A percentile compares a stretch with the other conserved stretches of the same genome.
Conservation (phyloP, 2,888 invertebrate species). For the Cerastis leucographa region DNA sequence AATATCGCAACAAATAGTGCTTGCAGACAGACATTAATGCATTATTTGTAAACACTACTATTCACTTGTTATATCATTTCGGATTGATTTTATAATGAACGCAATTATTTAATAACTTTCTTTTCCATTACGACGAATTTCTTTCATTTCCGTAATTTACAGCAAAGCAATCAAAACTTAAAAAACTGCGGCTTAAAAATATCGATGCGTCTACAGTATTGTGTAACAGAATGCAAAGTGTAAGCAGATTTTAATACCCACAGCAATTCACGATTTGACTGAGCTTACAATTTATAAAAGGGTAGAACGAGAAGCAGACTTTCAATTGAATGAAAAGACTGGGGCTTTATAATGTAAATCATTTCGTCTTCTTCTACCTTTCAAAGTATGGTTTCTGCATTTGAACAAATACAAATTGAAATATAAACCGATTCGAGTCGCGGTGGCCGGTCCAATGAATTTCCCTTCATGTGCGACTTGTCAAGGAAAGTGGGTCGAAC, state of each 20-base stretch:
- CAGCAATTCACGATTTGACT: slow-evolving; percentile 20
- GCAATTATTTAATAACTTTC: slow-evolving; percentile 28
- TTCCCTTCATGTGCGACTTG: slow-evolving; percentile 83
- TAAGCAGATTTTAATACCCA: slow-evolving; percentile 28
- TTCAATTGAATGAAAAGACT: slow-evolving; percentile 30
- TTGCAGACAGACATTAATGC: slow-evolving; percentile 69
- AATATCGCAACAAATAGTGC: slow-evolving; percentile 82
- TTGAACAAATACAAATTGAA: slow-evolving; percentile 67
- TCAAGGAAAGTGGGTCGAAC: slow-evolving; percentile 85
- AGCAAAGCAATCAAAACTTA: not conserved
- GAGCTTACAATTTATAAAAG: slow-evolving; percentile 24
- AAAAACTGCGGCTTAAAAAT: slow-evolving; percentile 5
- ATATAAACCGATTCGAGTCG: slow-evolving; percentile 68
- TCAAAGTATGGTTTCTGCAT: slow-evolving; percentile 43
- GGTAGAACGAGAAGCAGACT: slow-evolving; percentile 24
- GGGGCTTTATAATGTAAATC: slow-evolving; percentile 19
- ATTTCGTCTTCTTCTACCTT: slow-evolving; percentile 18
- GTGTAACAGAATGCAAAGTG: slow-evolving; percentile 13
- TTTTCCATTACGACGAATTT: slow-evolving; percentile 16
- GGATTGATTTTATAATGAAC: slow-evolving; percentile 27
- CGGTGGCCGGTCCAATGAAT: slow-evolving; percentile 77
- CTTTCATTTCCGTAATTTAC: slow-evolving; percentile 17
- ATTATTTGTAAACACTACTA: slow-evolving; percentile 68
- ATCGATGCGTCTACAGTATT: slow-evolving; percentile 5
- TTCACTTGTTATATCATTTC: slow-evolving; percentile 53